A percentile compares a stretch with the other conserved stretches of the same genome.
Evolutionary conservation across 2,888 invertebrate species (phyloP).

Genomic region (Flexamia atlantica): DNA sequence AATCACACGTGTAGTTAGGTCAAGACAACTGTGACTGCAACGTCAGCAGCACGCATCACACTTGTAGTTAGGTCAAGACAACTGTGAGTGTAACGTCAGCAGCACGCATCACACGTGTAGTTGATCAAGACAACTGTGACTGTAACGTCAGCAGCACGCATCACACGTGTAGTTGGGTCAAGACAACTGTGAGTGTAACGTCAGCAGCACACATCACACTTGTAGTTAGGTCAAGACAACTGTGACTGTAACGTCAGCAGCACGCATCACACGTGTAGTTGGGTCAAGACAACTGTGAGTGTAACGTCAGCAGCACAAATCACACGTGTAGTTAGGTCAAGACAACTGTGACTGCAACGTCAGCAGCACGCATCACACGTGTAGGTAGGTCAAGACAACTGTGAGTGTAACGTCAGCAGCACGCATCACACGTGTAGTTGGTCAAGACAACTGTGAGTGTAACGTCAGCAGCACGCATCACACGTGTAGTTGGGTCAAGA

Average conservation of each 20-base stretch:
- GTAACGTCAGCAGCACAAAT: not conserved
- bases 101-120: slow-evolving; percentile 10
- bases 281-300: slow-evolving; percentile 27
- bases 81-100: not conserved
- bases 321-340: no score
- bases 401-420: not conserved
- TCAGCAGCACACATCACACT: not conserved
- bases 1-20: no score
- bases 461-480: not conserved
- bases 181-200: not conserved
- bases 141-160: slow-evolving; percentile 24
- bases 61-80: no score
- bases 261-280: slow-evolving; percentile 14
- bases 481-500: not conserved
- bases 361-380: no score
- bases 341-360: no score
- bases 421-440: slow-evolving; percentile 3
- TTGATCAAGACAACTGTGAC: slow-evolving; percentile 20
- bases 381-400: no score
- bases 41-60: no score
- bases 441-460: slow-evolving; percentile 6
- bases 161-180: no score
- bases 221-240: slow-evolving; percentile 32
- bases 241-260: not conserved
- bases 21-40: no score